Evolutionary conservation across 2,113 vertebrate genomes (phyloP), one percentile per base, ranked within the genome.

Genomic region (Vulpes ferrilata): DNA sequence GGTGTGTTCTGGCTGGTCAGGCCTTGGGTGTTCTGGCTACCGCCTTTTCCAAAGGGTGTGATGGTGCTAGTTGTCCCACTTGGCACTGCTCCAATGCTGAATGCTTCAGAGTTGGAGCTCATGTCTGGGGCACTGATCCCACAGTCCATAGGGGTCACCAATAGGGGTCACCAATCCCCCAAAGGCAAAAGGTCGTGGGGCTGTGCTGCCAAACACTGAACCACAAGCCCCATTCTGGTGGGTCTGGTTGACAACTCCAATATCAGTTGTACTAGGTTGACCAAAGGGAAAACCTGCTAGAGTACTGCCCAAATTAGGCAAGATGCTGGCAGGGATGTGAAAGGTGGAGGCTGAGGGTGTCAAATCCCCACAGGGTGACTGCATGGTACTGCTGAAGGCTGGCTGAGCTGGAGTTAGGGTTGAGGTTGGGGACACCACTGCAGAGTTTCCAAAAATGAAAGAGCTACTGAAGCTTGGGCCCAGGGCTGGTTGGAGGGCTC

Each of bases 141-240:
- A 19, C 98, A 89, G 7, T 98, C 95, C 90, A 96, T 98, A 0
- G 97, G 97, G 84, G 98, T 98, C 35, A 90, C 89, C 0, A 89
- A 60, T 0, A 93, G 97, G 97, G 84, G 98, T 98, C 35, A 90
- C 89, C 0, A 89, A 60, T 0, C 93, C 97, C 64, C 99, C 99
- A 0, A 99, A 99, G 2, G 98, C 12, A 65, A 99, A 99, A 0
- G 99, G 98, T 87, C 98, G 96, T 0, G 99, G 97, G 51, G 98
- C 92, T 97, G 98, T 95, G 96, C 86, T 92, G 67, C 99, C 98
- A 5, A 99, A 99, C 11, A 97, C 62, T 0, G 97, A 2, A 0
- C 88, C 20, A 1, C 94, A 3, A 0, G 88, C 7, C 15, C 73
- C 57, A 69, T 90, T 98, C 90, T 64, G 96, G 0, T 90, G 95